Evolutionary conservation across 2,113 vertebrate species (phyloP).

Genomic region (Chaenocephalus aceratus): DNA sequence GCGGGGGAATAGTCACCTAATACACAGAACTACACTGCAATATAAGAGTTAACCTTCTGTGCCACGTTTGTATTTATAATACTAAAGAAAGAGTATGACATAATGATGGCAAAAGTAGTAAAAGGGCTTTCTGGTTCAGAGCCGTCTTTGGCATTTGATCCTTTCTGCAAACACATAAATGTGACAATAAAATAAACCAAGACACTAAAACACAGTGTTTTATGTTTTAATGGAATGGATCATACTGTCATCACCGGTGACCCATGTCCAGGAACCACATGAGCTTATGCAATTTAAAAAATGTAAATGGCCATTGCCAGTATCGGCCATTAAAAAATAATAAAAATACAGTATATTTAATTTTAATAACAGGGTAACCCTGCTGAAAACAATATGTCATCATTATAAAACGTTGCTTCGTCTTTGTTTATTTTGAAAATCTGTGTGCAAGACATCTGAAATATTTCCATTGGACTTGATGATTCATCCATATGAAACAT

Average conservation of each 20-base stretch:
- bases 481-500: not conserved
- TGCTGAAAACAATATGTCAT: too few relatives aligned
- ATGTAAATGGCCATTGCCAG: too few relatives aligned
- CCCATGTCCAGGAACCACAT: not conserved
- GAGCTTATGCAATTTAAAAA: too few relatives aligned
- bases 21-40: constrained; percentile 11
- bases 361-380: too few relatives aligned
- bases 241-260: not conserved
- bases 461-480: not conserved
- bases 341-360: too few relatives aligned
- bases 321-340: too few relatives aligned
- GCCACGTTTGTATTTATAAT: constrained; percentile 2
- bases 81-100: not conserved
- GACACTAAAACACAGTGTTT: not conserved
- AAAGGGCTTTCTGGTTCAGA: not conserved
- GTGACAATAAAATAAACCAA: not conserved
- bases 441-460: not conserved
- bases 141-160: not conserved
- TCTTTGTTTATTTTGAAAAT: not conserved
- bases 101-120: not conserved
- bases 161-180: not conserved
- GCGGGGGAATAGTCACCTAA: constrained; percentile 45
- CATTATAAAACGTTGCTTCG: too few relatives aligned
- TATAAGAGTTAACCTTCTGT: not conserved
- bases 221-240: too few relatives aligned